A percentile compares a stretch with the other conserved stretches of the same genome.
phyloP scores from a whole-genome alignment of 2,113 vertebrate species.

The Apistogramma diplotaenia region DNA sequence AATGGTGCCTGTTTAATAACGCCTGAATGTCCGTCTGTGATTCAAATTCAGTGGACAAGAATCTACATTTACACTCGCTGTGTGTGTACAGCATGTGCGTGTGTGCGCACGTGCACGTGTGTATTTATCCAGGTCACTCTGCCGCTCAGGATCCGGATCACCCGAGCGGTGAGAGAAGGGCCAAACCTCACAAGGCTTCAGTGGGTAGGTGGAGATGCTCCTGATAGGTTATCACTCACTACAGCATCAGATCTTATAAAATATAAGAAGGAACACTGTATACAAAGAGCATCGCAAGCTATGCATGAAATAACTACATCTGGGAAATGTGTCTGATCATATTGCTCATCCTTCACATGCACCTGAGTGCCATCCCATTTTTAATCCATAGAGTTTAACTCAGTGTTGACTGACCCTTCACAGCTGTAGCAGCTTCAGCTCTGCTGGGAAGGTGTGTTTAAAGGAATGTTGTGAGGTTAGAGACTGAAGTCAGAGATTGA shows the following conservation, averaged over 20 bases:
- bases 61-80: not conserved
- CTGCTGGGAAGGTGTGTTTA: too few relatives aligned
- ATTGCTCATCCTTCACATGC: too few relatives aligned
- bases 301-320: too few relatives aligned
- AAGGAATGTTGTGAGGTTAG: too few relatives aligned
- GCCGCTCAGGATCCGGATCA: conserved; percentile 11
- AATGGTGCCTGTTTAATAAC: conserved; percentile 37
- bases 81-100: not conserved
- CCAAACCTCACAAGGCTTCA: not conserved
- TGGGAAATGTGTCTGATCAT: too few relatives aligned
- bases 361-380: too few relatives aligned
- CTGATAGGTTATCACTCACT: not conserved
- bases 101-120: not conserved
- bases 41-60: not conserved
- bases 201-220: not conserved
- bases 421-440: too few relatives aligned
- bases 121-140: not conserved
- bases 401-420: too few relatives aligned
- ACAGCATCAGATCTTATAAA: not conserved
- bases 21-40: conserved; percentile 16
- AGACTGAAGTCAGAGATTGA: too few relatives aligned
- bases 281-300: too few relatives aligned
- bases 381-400: too few relatives aligned
- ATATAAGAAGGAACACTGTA: too few relatives aligned
- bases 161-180: not conserved